phyloP scores from a whole-genome alignment of 2,888 invertebrate species.

The Neria commutata region DNA sequence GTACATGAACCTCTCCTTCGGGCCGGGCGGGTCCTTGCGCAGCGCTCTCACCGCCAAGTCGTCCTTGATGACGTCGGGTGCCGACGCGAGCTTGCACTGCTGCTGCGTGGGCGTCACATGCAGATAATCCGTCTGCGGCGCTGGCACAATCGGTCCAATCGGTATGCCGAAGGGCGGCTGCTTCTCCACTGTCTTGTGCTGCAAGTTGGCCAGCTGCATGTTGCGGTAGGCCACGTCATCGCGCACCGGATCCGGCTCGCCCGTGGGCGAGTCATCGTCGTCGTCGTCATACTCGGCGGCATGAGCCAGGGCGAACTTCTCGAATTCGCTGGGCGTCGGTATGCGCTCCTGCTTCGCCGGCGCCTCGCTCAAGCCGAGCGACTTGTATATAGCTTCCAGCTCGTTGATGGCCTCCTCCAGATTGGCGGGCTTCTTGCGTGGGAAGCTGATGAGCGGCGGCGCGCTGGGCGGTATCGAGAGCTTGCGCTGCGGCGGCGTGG shows the following conservation, averaged over 20 bases:
- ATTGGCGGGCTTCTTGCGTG: constrained; percentile 72
- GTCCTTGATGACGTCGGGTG: constrained; percentile 83
- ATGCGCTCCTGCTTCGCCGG: constrained; percentile 37
- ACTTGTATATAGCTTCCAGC: constrained; percentile 89
- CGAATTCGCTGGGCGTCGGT: constrained; percentile 56
- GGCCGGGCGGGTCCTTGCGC: constrained; percentile 73
- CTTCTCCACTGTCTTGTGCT: constrained; percentile 74
- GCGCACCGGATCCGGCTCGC: constrained; percentile 80
- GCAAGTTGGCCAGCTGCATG: constrained; percentile 77
- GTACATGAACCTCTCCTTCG: constrained; percentile 46
- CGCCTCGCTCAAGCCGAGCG: constrained; percentile 77
- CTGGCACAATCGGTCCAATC: constrained; percentile 79
- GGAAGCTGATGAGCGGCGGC: constrained; percentile 51
- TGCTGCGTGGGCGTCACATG: constrained; percentile 70
- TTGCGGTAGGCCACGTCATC: constrained; percentile 87
- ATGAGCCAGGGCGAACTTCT: constrained; percentile 63
- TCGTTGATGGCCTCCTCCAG: constrained; percentile 88
- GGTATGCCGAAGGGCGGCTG: constrained; percentile 93
- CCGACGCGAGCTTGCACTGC: constrained; percentile 47
- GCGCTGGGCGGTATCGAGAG: constrained; percentile 31
- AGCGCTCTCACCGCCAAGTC: constrained; percentile 86
- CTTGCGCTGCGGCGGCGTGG: constrained; percentile 53
- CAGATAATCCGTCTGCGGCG: constrained; percentile 83
- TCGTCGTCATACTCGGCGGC: constrained; percentile 68
- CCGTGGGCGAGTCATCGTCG: constrained; percentile 64